These are phyloP conservation scores for Acrocephalus kingi DNA, from an alignment of 2,113 vertebrate species.

Conservation along the genomic window DNA sequence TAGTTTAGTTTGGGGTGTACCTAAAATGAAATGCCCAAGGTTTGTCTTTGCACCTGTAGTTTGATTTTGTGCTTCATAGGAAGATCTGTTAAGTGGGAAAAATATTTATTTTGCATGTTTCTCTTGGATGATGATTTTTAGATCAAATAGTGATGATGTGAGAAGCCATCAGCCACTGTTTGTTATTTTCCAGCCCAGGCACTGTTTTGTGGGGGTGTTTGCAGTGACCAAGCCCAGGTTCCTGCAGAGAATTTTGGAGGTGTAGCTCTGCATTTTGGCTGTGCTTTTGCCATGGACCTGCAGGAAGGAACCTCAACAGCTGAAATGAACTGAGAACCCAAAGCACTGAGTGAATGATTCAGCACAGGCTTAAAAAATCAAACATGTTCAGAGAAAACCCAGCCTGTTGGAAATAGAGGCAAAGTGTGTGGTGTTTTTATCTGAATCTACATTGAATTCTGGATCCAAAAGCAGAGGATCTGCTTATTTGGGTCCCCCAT, in stretches of 20 bases:
- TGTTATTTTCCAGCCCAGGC: background rate
- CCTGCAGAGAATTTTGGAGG: background rate
- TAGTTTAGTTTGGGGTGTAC: background rate
- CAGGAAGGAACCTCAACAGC: background rate
- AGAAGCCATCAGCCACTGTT: background rate
- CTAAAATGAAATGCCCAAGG: fast-evolving
- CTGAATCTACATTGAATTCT: background rate
- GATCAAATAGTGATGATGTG: background rate
- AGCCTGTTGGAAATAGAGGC: background rate
- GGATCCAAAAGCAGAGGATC: background rate
- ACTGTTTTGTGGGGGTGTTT: background rate
- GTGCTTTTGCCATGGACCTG: background rate
- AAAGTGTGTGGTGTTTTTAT: too few relatives aligned
- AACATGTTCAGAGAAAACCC: background rate
- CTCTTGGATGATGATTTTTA: background rate
- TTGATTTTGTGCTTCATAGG: background rate
- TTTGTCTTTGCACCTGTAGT: background rate
- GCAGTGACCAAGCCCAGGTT: background rate
- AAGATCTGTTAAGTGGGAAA: background rate
- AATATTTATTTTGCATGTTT: background rate
- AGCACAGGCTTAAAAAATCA: background rate
- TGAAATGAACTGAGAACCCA: background rate
- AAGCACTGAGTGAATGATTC: background rate
- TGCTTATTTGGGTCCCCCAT: fast-evolving
- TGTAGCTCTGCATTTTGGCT: background rate